Percentiles rank a stretch among this genome's conserved stretches.
phyloP scores from a whole-genome alignment of 2,797 vertebrate species.

The Alca torda region DNA sequence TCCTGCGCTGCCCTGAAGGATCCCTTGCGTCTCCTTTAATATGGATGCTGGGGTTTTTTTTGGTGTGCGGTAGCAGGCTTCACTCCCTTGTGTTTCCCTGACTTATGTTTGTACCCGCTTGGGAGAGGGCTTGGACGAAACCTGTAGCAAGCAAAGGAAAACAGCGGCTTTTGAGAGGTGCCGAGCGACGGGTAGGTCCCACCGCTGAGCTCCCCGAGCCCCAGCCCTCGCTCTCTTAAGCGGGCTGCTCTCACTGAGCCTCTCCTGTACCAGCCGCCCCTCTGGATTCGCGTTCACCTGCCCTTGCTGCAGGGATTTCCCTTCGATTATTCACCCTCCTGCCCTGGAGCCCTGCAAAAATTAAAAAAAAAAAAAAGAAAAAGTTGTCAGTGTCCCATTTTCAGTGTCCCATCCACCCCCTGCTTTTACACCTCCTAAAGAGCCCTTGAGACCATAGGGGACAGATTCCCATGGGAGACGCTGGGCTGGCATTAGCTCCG shows the following conservation, averaged over 20 bases:
- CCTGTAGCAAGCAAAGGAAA: accelerated
- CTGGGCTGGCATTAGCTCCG: neutral
- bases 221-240: neutral
- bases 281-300: accelerated
- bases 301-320: neutral
- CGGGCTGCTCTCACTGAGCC: neutral
- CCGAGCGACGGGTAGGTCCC: neutral
- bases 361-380: neutral
- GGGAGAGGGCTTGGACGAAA: neutral
- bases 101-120: neutral
- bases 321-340: neutral
- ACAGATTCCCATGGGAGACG: neutral
- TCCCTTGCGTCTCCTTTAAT: neutral
- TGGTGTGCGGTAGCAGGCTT: neutral
- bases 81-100: neutral
- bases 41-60: neutral
- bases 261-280: neutral
- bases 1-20: constrained; percentile 16
- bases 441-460: neutral
- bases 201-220: neutral
- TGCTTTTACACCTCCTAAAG: neutral
- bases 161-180: neutral
- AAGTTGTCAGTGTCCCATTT: neutral
- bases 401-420: neutral
- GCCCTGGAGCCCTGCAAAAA: neutral